Base-by-base conservation (phyloP, 2,113 vertebrate genomes). In the Paralichthys olivaceus region DNA sequence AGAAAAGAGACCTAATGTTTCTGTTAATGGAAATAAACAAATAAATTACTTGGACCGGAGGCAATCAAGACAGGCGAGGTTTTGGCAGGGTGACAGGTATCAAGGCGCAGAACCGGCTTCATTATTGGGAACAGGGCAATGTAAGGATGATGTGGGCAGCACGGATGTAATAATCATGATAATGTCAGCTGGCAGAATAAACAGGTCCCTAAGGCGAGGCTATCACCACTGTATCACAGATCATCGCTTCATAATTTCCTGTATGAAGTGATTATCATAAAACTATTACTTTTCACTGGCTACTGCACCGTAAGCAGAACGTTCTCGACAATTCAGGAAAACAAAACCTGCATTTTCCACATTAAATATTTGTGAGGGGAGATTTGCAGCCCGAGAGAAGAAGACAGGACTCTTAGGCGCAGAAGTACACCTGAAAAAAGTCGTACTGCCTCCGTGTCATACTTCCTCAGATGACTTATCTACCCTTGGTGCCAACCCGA, bases 381-480 rank as follows among this genome's bases (percentile, higher is more conserved):
- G 81, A 93, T 90, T 87, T 83, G 89, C 83, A 89, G 60, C 70
- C 74, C 20, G 49, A 74, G 55, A 40, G 68, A 34, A 43, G 58
- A 58, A 55, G 72, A 75, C 51, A 32, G 17, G 65, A 66, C 74
- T 55, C 62, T 67, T 15, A 57, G 78, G 79, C 67, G 69, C 76
- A 82, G 80, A 78, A 78, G 72, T 71, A 45, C 45, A 81, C 54
- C 59, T 62, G 51, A 59, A 76, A 65, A 72, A 65, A 85, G 73
- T 81, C 80, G 83, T 86, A 88, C 26, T 20, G 75, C 75, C 77
- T 85, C 69, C 45, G 61, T 86, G 75, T 90, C 84, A 75, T 69
- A 89, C 80, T 81, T 87, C 55, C 55, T 74, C 59, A 81, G 81
- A 89, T 93, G 88, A 93, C 90, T 92, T 90, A 91, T 93, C 84